A percentile compares a stretch with the other conserved stretches of the same genome.
Conservation (phyloP, 2,888 invertebrate species). For the Drosophila eohydei region DNA sequence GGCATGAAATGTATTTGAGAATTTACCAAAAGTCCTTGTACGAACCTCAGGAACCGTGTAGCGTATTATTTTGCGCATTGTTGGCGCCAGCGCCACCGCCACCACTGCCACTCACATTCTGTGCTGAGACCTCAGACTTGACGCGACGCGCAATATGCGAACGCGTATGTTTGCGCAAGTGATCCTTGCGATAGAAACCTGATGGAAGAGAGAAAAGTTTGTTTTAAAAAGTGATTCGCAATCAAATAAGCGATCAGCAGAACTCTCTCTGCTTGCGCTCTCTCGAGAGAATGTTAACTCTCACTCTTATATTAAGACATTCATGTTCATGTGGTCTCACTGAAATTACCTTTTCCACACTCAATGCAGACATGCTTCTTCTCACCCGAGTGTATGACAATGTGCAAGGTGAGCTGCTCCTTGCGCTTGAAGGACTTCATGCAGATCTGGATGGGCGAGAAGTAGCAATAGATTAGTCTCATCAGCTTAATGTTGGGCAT, state of each 20-base stretch:
- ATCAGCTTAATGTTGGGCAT: background rate
- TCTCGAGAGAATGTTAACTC: background rate
- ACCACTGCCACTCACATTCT: constrained; percentile 84
- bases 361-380: constrained; percentile 94
- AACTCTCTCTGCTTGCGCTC: background rate
- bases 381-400: constrained; percentile 95
- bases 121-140: constrained; percentile 93
- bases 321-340: too few species aligned
- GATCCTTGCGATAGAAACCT: constrained; percentile 95
- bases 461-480: background rate
- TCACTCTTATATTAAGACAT: background rate
- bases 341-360: constrained; percentile 91
- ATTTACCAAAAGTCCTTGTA: constrained; percentile 86
- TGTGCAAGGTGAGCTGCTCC: constrained; percentile 94
- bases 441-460: constrained; percentile 86
- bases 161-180: constrained; percentile 93
- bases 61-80: constrained; percentile 83
- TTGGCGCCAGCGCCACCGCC: constrained; percentile 71
- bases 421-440: constrained; percentile 95
- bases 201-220: background rate
- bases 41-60: constrained; percentile 85
- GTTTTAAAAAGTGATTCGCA: background rate
- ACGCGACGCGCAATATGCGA: constrained; percentile 94
- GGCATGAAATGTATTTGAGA: constrained; percentile 80
- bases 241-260: background rate